Conservation (phyloP, 2,113 vertebrate species). For the Rhynchopsitta pachyrhyncha region DNA sequence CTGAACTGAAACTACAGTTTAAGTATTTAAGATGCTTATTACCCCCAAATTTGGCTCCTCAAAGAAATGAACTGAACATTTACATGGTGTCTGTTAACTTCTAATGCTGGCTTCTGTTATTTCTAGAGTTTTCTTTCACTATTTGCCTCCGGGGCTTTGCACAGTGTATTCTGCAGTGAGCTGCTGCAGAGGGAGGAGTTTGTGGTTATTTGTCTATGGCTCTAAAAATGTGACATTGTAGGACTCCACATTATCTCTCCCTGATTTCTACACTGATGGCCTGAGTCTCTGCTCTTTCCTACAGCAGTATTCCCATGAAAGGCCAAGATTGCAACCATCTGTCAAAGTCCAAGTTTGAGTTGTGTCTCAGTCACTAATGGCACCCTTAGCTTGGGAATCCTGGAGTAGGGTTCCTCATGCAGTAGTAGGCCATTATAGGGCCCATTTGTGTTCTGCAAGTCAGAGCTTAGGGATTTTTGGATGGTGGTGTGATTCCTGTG, state of each 20-base stretch:
- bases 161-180: neutral
- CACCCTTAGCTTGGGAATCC: neutral
- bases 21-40: constrained; percentile 52
- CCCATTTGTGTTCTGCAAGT: rapidly evolving
- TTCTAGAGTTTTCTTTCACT: neutral
- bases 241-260: neutral
- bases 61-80: constrained; percentile 27
- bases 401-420: rapidly evolving
- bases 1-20: constrained; percentile 47
- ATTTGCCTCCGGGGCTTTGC: neutral
- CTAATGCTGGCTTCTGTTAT: neutral
- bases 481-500: rapidly evolving
- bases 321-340: neutral
- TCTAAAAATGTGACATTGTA: neutral
- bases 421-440: rapidly evolving
- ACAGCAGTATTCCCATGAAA: neutral
- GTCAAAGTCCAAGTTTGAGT: neutral
- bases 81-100: neutral
- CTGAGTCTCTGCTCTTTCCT: neutral
- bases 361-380: rapidly evolving
- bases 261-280: neutral
- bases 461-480: neutral
- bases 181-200: neutral
- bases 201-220: neutral
- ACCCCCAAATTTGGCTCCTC: neutral